Base-by-base conservation (phyloP, 1,140 invertebrate genomes). In the Tetragonula clypearis region DNA sequence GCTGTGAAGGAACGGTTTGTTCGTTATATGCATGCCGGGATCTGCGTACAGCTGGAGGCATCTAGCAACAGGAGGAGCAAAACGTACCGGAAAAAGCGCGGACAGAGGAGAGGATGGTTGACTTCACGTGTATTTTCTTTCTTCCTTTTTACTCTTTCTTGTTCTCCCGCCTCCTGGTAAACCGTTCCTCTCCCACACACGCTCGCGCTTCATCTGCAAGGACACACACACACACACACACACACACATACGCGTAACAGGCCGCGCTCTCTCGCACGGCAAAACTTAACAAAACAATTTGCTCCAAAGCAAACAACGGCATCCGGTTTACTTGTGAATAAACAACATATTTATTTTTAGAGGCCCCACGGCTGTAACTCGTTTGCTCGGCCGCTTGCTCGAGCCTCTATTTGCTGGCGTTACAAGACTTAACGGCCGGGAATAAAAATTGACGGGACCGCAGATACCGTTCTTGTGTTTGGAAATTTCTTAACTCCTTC, bases 301-400 rank as follows among this genome's bases (percentile, higher is more conserved):
- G 92, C 93, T 95, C 93, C 92, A 94, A 95, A 95, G 94, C 93
- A 95, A 95, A 95, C 94, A 95, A 93, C 91, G 93, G 94, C 94
- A 95, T 95, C 94, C 94, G 94, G 94, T 95, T 95, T 95, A 94
- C 94, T 95, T 94, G 94, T 94, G 94, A 95, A 95, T 95, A 95
- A 95, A 95, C 94, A 95, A 95, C 94, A 94, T 94, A 94, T 95
- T 95, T 95, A 95, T 95, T 95, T 95, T 95, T 94, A 94, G 94
- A 95, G 93, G 91, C 93, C 84, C 86, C 87, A 89, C 85, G 92
- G 88, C 90, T 92, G 91, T 92, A 92, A 92, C 90, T 90, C 90
- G 88, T 88, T 90, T 89, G 89, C 90, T 87, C 89, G 89, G 82
- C 87, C 85, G 84, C 76, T 66, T 62, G 66, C 35, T 66, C 75